These are phyloP conservation scores for Branchipolynoe longqiensis DNA, from an alignment of 2,888 invertebrate species.

Conservation along the genomic window DNA sequence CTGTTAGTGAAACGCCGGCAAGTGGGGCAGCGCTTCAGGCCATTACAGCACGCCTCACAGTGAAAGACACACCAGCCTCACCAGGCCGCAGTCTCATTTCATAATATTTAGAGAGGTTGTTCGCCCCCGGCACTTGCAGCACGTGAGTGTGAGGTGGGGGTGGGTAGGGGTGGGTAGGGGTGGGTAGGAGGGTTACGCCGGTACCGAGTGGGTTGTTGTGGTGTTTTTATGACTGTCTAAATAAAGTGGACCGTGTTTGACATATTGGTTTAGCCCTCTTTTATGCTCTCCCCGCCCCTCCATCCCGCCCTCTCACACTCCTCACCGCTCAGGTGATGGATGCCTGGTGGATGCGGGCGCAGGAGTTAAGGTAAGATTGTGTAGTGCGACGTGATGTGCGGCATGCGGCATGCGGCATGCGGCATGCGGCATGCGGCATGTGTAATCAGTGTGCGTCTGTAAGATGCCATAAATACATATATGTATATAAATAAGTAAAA, in stretches of 20 bases:
- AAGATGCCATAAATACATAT: no score
- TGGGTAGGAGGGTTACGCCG: no score
- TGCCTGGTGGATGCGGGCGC: no score
- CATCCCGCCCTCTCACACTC: background rate
- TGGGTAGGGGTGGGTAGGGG: no score
- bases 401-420: no score
- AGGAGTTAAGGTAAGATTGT: no score
- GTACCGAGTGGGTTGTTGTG: constrained; percentile 6
- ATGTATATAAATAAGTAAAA: no score
- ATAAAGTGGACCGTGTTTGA: background rate
- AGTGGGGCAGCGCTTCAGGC: no score
- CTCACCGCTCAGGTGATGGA: background rate
- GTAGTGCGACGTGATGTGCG: no score
- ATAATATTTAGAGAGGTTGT: constrained; percentile 39
- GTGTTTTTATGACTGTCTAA: constrained; percentile 27
- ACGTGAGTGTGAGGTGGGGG: background rate
- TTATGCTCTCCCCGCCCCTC: constrained; percentile 1
- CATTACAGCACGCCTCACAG: constrained; percentile 7
- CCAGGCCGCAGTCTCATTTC: constrained; percentile 36
- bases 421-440: no score
- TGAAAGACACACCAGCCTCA: constrained; percentile 4
- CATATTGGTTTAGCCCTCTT: constrained; percentile 32
- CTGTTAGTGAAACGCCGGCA: no score
- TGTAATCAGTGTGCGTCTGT: no score
- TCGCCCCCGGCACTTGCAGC: background rate